These are phyloP conservation scores for Brachionus manjavacas DNA, from an alignment of 1,140 invertebrate species.

Conservation along the genomic window DNA sequence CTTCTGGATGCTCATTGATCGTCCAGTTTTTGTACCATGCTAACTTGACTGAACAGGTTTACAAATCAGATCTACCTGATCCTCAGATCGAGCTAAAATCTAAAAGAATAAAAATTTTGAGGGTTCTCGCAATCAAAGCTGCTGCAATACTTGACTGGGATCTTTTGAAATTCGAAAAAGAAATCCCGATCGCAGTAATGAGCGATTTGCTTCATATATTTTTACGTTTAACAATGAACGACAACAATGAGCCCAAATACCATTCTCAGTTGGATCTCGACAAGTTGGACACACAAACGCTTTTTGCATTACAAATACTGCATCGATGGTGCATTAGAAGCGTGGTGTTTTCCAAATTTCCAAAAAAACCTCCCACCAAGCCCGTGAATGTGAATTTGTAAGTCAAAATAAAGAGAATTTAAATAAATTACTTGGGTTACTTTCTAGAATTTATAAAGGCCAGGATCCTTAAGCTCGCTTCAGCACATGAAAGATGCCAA, in stretches of 20 bases:
- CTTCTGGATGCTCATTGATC: slow-evolving; percentile 29
- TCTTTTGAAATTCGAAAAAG: slow-evolving; percentile 34
- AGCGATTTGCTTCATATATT: slow-evolving; percentile 38
- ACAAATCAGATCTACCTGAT: neutral
- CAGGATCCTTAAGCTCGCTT: slow-evolving; percentile 17
- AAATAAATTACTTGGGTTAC: neutral
- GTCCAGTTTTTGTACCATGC: slow-evolving; percentile 39
- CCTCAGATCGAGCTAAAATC: neutral
- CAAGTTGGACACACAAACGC: slow-evolving; percentile 9
- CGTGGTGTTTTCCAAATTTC: slow-evolving; percentile 31
- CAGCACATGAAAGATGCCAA: slow-evolving; percentile 41
- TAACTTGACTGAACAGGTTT: slow-evolving; percentile 32
- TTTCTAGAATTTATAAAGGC: slow-evolving; percentile 3
- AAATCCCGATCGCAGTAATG: slow-evolving; percentile 41
- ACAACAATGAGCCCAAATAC: slow-evolving; percentile 1
- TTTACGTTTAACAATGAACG: slow-evolving; percentile 4
- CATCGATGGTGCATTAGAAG: slow-evolving; percentile 30
- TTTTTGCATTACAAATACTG: slow-evolving; percentile 36
- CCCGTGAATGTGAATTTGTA: slow-evolving; percentile 23
- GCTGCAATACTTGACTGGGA: slow-evolving; percentile 20
- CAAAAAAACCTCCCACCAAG: slow-evolving; percentile 33
- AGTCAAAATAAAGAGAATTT: neutral
- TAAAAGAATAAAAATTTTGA: neutral
- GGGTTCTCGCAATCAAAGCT: slow-evolving; percentile 19
- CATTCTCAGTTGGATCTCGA: slow-evolving; percentile 32